Percentiles rank a stretch among this genome's conserved stretches.
These are phyloP conservation scores for Hemiprocne comata DNA, from an alignment of 2,113 vertebrate species.

Conservation along the genomic window DNA sequence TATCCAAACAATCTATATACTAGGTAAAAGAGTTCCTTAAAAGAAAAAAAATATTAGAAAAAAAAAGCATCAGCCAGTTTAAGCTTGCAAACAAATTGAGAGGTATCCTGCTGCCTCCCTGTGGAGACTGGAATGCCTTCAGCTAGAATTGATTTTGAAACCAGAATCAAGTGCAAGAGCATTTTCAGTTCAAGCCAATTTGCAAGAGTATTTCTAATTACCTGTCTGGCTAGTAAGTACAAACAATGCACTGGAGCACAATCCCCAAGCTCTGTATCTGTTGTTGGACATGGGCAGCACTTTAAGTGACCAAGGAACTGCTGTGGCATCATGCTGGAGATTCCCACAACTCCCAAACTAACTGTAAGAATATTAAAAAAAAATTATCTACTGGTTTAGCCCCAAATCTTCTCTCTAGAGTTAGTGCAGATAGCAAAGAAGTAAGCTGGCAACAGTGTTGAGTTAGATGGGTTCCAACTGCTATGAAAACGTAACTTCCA, in stretches of 20 bases:
- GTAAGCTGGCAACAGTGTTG: background rate
- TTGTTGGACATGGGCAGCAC: background rate
- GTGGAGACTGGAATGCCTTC: slow-evolving; percentile 38
- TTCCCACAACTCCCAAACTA: background rate
- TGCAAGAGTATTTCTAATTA: background rate
- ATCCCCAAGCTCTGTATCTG: accelerated
- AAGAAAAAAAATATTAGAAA: background rate
- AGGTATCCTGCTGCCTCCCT: slow-evolving; percentile 68
- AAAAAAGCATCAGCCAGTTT: background rate
- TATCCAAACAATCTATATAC: background rate
- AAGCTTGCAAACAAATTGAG: background rate
- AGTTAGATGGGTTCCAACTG: background rate
- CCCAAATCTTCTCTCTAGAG: background rate
- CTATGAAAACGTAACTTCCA: background rate
- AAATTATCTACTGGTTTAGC: background rate
- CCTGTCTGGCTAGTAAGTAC: background rate
- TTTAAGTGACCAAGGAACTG: background rate
- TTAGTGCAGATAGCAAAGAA: background rate
- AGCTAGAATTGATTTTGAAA: background rate
- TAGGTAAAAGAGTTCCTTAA: background rate
- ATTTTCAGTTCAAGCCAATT: background rate
- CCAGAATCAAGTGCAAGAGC: background rate
- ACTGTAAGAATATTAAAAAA: background rate
- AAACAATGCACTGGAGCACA: background rate
- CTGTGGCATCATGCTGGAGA: background rate